Evolutionary conservation across 2,888 invertebrate genomes (phyloP), one percentile per base, ranked within the genome.

Genomic region (Lasioglossum pauxillum): DNA sequence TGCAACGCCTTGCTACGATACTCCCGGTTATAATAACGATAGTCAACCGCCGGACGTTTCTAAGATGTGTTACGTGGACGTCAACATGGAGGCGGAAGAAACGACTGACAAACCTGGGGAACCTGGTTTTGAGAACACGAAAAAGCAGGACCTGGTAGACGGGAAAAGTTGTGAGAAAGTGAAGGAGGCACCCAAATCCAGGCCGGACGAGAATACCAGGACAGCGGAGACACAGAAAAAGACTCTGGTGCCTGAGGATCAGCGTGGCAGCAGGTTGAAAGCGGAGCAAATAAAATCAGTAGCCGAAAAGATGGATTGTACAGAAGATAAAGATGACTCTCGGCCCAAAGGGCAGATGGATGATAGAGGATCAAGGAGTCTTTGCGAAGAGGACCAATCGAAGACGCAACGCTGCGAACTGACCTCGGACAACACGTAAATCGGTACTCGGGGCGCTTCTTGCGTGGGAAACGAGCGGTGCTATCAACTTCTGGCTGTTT

Each of bases 1-100:
- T 79, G 85, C 93, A 14, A 95, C 95, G 10, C 95, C 95, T 0
- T 94, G 93, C 73, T 94, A 95, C 83, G 94, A 94, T 44, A 95
- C 94, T 5, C 94, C 94, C 1, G 91, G 93, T 64, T 92, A 94
- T 77, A 93, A 91, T 57, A 90, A 91, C 38, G 94, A 87, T 19
- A 80, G 75, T 72, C 85, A 83, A 19, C 57, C 82, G 5, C 67
- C 76, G 5, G 87, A 85, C 12, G 67, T 78, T 0, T 67, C 85
- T 14, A 91, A 92, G 19, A 92, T 92, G 88, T 93, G 92, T 80
- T 93, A 93, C 74, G 60, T 92, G 10, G 92, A 93, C 27, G 88
- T 92, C 23, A 90, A 83, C 46, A 90, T 91, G 12, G 92, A 88
- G 75, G 60, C 67, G 19, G 86, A 84, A 14, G 44, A 46, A 12